Evolutionary conservation across 2,888 invertebrate genomes (phyloP).

Genomic region (Euplagia quadripunctaria): DNA sequence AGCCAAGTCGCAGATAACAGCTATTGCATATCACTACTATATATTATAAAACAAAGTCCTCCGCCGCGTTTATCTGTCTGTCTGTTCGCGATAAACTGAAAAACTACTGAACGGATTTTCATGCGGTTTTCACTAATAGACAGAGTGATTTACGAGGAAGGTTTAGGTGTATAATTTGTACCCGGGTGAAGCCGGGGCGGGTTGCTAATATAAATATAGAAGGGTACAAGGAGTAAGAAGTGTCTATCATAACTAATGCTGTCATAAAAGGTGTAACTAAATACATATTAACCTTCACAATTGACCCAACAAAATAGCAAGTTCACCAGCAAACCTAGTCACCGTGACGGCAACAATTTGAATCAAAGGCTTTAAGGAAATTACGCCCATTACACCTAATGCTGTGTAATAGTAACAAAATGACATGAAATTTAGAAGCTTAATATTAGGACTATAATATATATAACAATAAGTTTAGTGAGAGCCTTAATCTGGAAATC

Average conservation of each 20-base stretch:
- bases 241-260: not conserved
- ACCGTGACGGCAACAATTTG: constrained; percentile 34
- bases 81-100: no score
- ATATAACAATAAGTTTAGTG: not conserved
- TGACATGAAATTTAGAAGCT: constrained; percentile 18
- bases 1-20: no score
- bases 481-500: not conserved
- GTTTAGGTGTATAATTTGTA: no score
- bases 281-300: constrained; percentile 3
- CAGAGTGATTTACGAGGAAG: no score
- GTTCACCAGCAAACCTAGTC: constrained; percentile 21
- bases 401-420: constrained; percentile 9
- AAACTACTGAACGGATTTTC: no score
- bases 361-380: constrained; percentile 45
- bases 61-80: no score
- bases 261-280: not conserved
- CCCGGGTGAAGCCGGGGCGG: no score
- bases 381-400: constrained; percentile 35
- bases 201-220: no score
- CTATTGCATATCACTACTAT: no score
- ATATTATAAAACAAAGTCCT: no score
- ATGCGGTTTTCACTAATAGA: no score
- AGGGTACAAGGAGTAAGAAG: no score
- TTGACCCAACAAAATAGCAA: constrained; percentile 3
- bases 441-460: not conserved